phyloP scores from a whole-genome alignment of 2,888 invertebrate species.

The Pterobdella sp. region DNA sequence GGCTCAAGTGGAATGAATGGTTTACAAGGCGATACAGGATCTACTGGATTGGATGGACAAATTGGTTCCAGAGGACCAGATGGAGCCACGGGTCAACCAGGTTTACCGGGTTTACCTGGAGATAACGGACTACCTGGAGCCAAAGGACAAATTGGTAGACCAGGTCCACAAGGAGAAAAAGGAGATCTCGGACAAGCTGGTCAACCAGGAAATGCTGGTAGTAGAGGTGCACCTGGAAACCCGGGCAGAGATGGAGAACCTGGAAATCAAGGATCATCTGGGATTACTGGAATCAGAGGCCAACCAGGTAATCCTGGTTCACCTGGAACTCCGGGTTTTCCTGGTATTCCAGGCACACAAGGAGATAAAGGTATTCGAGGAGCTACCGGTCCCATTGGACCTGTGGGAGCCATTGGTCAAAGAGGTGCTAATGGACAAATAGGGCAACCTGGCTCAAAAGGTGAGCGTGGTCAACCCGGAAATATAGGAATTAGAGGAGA shows the following conservation, averaged over 20 bases:
- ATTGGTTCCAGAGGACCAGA: conserved; percentile 7
- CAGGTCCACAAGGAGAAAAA: conserved; percentile 12
- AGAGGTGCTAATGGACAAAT: conserved; percentile 28
- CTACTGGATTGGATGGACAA: conserved; percentile 23
- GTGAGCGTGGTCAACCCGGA: conserved; percentile 11
- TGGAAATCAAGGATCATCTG: not conserved
- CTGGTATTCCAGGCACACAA: conserved; percentile 30
- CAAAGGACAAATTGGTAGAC: not conserved
- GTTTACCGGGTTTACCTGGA: conserved; percentile 25
- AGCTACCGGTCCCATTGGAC: conserved; percentile 28
- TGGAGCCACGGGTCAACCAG: conserved; percentile 26
- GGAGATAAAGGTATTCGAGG: conserved; percentile 37
- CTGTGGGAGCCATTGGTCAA: conserved; percentile 26
- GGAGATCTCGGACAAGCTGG: conserved; percentile 26
- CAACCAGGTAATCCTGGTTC: conserved; percentile 26
- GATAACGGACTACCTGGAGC: not conserved
- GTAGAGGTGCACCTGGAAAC: not conserved
- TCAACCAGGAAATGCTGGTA: conserved; percentile 22
- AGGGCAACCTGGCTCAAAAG: conserved; percentile 14
- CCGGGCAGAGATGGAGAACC: conserved; percentile 3
- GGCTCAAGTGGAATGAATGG: conserved; percentile 30
- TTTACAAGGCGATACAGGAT: conserved; percentile 27
- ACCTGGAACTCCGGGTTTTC: conserved; percentile 24
- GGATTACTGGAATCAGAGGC: conserved; percentile 13
- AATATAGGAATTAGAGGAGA: not conserved